Percentiles rank a stretch among this genome's conserved stretches.
These are phyloP conservation scores for Urocyon cinereoargenteus DNA, from an alignment of 2,797 vertebrate species.

Conservation along the genomic window DNA sequence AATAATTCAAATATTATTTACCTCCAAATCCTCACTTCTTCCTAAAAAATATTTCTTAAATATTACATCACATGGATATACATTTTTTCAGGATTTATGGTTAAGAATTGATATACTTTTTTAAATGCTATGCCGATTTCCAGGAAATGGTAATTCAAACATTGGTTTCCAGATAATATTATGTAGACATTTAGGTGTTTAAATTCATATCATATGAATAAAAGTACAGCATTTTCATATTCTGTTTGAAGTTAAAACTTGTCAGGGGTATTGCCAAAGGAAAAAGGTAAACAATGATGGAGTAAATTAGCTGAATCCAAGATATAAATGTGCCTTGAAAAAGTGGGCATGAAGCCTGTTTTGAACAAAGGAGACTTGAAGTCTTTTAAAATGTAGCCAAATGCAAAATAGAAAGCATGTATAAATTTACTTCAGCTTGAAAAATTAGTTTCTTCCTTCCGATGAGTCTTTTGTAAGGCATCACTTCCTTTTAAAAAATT, in stretches of 20 bases:
- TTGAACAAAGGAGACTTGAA: neutral
- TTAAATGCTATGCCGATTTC: conserved; percentile 9
- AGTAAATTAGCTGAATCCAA: conserved; percentile 64
- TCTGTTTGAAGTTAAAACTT: conserved; percentile 61
- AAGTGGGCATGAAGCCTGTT: neutral
- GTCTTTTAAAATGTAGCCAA: conserved; percentile 56
- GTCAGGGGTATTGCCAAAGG: neutral
- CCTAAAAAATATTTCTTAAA: neutral
- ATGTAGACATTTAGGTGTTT: conserved; percentile 42
- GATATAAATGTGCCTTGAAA: conserved; percentile 50
- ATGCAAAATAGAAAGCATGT: conserved; percentile 22
- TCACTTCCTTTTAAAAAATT: neutral
- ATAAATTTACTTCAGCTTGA: conserved; percentile 45
- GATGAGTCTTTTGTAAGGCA: neutral
- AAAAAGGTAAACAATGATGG: conserved; percentile 53
- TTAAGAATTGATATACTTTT: neutral
- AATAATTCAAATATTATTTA: conserved; percentile 32
- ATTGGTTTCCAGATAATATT: conserved; percentile 39
- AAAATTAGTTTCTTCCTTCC: conserved; percentile 13
- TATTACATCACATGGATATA: neutral
- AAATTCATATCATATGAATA: conserved; percentile 44
- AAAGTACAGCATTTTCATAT: conserved; percentile 46
- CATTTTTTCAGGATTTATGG: neutral
- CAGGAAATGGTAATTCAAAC: conserved; percentile 22
- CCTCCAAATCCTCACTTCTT: neutral